phyloP scores from a whole-genome alignment of 1,140 invertebrate genomes.

The Penaeus chinensis region DNA sequence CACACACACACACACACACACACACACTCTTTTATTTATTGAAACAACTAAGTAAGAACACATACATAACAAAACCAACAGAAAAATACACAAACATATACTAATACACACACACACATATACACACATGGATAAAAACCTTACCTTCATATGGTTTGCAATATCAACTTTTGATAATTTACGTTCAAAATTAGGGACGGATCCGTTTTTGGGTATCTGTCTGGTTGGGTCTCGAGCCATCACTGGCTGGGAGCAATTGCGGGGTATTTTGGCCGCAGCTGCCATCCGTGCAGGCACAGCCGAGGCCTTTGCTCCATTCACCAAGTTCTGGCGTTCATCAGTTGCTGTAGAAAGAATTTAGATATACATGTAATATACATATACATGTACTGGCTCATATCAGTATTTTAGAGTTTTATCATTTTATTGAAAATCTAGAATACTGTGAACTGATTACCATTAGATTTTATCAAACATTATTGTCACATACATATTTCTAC shows the following conservation, averaged over 20 bases:
- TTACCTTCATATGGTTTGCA: slow-evolving; percentile 58
- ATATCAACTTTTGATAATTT: slow-evolving; percentile 68
- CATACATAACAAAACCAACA: neutral
- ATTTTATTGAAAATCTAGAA: neutral
- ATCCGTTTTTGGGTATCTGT: slow-evolving; percentile 83
- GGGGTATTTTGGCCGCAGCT: slow-evolving; percentile 72
- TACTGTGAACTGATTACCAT: neutral
- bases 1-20: slow-evolving; percentile 4
- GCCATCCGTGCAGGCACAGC: slow-evolving; percentile 23
- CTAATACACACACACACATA: neutral
- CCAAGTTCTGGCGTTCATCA: slow-evolving; percentile 35
- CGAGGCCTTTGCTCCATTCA: slow-evolving; percentile 13
- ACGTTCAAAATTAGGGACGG: slow-evolving; percentile 86
- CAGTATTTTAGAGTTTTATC: too few relatives aligned
- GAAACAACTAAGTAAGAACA: neutral
- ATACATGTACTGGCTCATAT: neutral
- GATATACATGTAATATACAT: neutral
- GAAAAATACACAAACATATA: slow-evolving; percentile 18
- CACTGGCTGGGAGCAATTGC: slow-evolving; percentile 86
- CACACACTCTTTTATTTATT: neutral
- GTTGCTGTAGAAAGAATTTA: slow-evolving; percentile 9
- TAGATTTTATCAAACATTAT: too few relatives aligned
- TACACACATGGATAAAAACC: neutral
- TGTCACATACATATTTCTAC: too few relatives aligned
- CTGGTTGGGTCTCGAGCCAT: slow-evolving; percentile 68